These are phyloP conservation scores for Brachyptera putata DNA, from an alignment of 2,888 invertebrate species.

Conservation along the genomic window DNA sequence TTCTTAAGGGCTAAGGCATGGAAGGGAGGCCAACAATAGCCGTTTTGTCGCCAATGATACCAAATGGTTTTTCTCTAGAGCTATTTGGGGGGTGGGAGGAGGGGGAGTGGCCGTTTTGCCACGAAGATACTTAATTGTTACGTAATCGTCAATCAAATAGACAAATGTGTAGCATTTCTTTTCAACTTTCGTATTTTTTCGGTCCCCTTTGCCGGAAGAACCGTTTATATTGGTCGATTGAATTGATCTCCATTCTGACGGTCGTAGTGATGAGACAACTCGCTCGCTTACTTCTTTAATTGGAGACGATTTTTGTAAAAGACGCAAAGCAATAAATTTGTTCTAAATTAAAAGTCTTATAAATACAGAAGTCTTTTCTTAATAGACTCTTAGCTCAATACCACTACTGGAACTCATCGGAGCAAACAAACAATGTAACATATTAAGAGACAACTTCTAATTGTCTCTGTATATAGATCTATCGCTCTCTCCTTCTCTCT, in stretches of 20 bases:
- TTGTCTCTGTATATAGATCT: background rate
- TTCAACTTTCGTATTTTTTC: too few species aligned
- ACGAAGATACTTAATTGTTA: constrained; percentile 5
- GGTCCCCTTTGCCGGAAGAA: too few species aligned
- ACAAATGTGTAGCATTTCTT: constrained; percentile 7
- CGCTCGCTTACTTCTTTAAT: background rate
- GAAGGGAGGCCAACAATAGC: constrained; percentile 14
- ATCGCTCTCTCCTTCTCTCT: background rate
- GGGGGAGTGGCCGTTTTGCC: background rate
- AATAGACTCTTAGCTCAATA: background rate
- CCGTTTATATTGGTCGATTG: too few species aligned
- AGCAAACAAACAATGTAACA: background rate
- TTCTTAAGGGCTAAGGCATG: constrained; percentile 16
- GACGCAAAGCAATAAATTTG: constrained; percentile 1
- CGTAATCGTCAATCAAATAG: constrained; percentile 14
- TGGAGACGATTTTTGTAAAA: constrained; percentile 3
- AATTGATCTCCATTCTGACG: too few species aligned
- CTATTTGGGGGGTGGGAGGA: background rate
- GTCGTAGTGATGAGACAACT: too few species aligned
- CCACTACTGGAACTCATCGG: background rate
- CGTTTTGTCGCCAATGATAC: constrained; percentile 22
- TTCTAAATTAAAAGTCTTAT: constrained; percentile 13
- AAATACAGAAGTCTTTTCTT: constrained; percentile 1
- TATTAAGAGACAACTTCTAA: background rate
- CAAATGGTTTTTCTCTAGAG: constrained; percentile 15